These are phyloP conservation scores for Acleris sparsana DNA, from an alignment of 2,888 invertebrate genomes.

Conservation along the genomic window DNA sequence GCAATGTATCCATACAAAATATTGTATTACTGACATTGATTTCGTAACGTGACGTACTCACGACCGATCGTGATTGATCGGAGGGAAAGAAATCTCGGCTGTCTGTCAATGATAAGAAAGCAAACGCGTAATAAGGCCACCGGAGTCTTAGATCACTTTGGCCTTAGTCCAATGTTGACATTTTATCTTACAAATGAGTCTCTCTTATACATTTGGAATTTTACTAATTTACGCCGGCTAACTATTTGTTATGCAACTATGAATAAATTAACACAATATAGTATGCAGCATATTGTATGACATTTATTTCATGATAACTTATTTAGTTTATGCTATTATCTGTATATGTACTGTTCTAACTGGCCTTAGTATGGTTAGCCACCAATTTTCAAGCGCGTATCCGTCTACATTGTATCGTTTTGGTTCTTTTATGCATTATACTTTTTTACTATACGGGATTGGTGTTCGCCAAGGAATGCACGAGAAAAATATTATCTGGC, in stretches of 20 bases:
- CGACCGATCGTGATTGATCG: constrained; percentile 7
- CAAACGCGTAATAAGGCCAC: constrained; percentile 18
- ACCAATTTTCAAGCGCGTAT: constrained; percentile 13
- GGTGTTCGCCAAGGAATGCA: constrained; percentile 18
- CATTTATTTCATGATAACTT: too few relatives aligned
- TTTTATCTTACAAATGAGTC: background rate
- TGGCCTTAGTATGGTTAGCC: background rate
- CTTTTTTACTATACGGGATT: background rate
- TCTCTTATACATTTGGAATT: background rate
- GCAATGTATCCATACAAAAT: too few relatives aligned
- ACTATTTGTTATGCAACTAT: too few relatives aligned
- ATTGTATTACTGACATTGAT: too few relatives aligned
- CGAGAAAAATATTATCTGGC: background rate
- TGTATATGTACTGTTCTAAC: too few relatives aligned
- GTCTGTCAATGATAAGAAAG: constrained; percentile 18
- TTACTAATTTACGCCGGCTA: background rate
- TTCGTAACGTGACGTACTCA: background rate
- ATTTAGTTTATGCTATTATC: too few relatives aligned
- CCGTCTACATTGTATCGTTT: constrained; percentile 7
- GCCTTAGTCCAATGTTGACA: constrained; percentile 54
- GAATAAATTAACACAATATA: too few relatives aligned
- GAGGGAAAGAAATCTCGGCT: background rate
- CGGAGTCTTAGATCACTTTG: constrained; percentile 42
- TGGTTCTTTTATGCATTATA: constrained; percentile 5
- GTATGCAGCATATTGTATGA: too few relatives aligned